These are phyloP conservation scores for Charina bottae DNA, from an alignment of 2,113 vertebrate species.

Conservation along the genomic window DNA sequence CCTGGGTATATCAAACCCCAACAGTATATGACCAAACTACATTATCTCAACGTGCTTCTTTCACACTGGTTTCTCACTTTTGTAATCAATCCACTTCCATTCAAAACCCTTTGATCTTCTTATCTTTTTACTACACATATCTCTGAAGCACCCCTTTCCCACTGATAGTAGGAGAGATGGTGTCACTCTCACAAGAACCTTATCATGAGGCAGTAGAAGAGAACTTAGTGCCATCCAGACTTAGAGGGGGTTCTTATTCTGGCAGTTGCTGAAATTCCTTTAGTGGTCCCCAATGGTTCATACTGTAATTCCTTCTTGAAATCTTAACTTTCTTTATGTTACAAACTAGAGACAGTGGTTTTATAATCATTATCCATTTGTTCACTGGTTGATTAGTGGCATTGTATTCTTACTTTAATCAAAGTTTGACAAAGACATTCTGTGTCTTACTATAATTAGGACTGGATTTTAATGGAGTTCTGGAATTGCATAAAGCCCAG, in stretches of 20 bases:
- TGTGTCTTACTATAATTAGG: not conserved
- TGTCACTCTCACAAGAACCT: not conserved
- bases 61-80: not conserved
- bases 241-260: not conserved
- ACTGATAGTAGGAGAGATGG: not conserved
- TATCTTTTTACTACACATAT: not conserved
- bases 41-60: not conserved
- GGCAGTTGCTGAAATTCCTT: not conserved
- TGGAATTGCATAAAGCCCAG: not conserved
- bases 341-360: not conserved
- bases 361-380: not conserved
- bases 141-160: not conserved
- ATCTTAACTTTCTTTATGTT: not conserved
- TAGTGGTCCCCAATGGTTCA: not conserved
- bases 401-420: constrained; percentile 18
- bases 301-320: not conserved
- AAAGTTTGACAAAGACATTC: not conserved
- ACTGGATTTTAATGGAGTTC: constrained; percentile 3
- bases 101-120: not conserved
- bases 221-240: not conserved
- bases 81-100: not conserved
- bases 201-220: not conserved
- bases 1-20: no score
- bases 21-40: not conserved
- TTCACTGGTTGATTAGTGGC: not conserved